Conservation (phyloP, 2,888 invertebrate genomes). For the Morpho helenor region DNA sequence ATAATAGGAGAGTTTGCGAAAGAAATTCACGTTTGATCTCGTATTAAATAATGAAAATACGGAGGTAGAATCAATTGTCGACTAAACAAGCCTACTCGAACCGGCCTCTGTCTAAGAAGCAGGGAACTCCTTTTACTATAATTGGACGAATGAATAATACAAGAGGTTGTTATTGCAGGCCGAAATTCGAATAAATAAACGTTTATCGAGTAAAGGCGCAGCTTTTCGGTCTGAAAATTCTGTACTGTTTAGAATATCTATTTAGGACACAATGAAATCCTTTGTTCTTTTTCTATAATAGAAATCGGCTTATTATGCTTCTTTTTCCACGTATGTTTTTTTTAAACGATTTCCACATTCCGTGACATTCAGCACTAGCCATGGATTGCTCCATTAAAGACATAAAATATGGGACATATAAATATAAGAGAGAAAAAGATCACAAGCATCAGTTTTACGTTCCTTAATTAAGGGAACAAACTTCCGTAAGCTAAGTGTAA, state of each 20-base stretch:
- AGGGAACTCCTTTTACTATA: conserved; percentile 75
- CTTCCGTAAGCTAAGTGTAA: conserved; percentile 16
- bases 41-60: conserved; percentile 63
- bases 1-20: conserved; percentile 28
- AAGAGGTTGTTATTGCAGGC: conserved; percentile 68
- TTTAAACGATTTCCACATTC: too few species aligned
- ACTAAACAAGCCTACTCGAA: conserved; percentile 54
- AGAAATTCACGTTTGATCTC: conserved; percentile 44
- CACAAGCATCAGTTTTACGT: conserved; percentile 13
- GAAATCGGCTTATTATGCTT: too few species aligned
- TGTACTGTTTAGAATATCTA: too few species aligned
- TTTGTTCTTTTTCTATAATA: too few species aligned
- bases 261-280: too few species aligned
- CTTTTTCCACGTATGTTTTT: too few species aligned
- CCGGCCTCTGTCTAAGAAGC: conserved; percentile 48
- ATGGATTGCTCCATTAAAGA: too few species aligned
- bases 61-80: conserved; percentile 51
- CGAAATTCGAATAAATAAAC: conserved; percentile 59
- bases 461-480: conserved; percentile 21
- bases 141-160: conserved; percentile 79
- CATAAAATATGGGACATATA: too few species aligned
- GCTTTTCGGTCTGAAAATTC: conserved; percentile 3
- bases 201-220: conserved; percentile 35
- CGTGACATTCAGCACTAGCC: too few species aligned
- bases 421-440: neutral